Evolutionary conservation across 2,113 vertebrate genomes (phyloP).

Genomic region (Elephas maximus): DNA sequence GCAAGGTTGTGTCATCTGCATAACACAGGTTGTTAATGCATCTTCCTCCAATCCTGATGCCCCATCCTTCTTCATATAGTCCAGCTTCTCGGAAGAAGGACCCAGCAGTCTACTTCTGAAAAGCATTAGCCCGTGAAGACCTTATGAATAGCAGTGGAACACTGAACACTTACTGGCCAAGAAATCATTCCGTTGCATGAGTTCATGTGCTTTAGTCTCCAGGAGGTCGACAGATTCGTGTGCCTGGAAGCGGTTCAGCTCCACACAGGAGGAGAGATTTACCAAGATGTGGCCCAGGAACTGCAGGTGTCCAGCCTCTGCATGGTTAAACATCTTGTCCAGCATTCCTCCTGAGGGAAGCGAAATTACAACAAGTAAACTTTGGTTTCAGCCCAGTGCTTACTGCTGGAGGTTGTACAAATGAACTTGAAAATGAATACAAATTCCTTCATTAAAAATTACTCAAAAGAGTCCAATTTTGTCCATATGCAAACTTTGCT

Average conservation of each 20-base stretch:
- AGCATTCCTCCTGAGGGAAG: slow-evolving; percentile 75
- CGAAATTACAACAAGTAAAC: not conserved
- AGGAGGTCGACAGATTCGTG: slow-evolving; percentile 82
- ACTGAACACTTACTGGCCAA: slow-evolving; percentile 88
- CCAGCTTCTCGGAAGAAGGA: too few relatives aligned
- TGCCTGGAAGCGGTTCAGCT: slow-evolving; percentile 86
- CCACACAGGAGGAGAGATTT: slow-evolving; percentile 87
- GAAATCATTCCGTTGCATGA: slow-evolving; percentile 87
- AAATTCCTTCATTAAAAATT: not conserved
- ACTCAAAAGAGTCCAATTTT: not conserved
- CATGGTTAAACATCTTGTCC: slow-evolving; percentile 75
- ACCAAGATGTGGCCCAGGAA: slow-evolving; percentile 84
- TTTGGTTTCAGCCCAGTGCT: not conserved
- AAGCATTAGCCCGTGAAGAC: too few relatives aligned
- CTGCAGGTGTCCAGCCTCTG: slow-evolving; percentile 72
- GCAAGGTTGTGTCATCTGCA: too few relatives aligned
- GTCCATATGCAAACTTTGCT: not conserved
- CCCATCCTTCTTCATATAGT: too few relatives aligned
- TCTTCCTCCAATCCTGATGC: too few relatives aligned
- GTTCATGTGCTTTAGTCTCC: slow-evolving; percentile 81
- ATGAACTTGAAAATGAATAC: not conserved
- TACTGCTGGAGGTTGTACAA: fast-evolving
- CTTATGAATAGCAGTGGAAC: too few relatives aligned
- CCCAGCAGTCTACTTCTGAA: too few relatives aligned
- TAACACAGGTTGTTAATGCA: too few relatives aligned